These are phyloP conservation scores for Hyperopisus bebe DNA, from an alignment of 2,113 vertebrate genomes.

Conservation along the genomic window DNA sequence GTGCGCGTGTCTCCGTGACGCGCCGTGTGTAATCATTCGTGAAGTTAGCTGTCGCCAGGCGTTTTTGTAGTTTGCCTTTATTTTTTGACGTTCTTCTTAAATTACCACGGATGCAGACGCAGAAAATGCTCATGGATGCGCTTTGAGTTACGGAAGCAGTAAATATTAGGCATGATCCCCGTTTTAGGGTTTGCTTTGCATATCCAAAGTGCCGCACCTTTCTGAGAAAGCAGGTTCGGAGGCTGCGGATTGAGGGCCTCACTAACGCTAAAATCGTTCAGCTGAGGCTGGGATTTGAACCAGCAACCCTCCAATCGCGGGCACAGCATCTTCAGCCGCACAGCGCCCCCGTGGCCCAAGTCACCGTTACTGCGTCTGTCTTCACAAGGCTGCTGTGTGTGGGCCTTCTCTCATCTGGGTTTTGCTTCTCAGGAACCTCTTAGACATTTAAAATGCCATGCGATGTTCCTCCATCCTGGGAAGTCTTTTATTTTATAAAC, in stretches of 20 bases:
- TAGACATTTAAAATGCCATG: background rate
- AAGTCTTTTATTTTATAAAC: conserved; percentile 63
- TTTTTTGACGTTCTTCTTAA: background rate
- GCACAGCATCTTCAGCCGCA: background rate
- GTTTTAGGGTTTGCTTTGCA: background rate
- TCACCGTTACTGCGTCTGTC: background rate
- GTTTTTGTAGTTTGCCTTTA: background rate
- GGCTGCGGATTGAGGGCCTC: background rate
- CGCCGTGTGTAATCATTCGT: background rate
- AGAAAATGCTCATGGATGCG: background rate
- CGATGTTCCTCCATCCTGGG: conserved; percentile 55
- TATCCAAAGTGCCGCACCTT: background rate
- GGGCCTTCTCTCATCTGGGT: background rate
- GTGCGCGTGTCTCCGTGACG: conserved; percentile 28
- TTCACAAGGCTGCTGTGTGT: background rate
- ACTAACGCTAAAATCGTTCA: background rate
- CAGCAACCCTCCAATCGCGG: background rate
- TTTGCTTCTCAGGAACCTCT: background rate
- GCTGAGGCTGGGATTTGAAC: background rate
- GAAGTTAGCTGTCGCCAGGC: background rate
- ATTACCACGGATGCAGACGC: background rate
- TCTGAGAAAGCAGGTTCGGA: background rate
- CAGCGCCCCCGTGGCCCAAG: background rate
- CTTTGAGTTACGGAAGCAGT: background rate
- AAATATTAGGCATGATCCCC: background rate